phyloP scores from a whole-genome alignment of 2,113 vertebrate genomes.

The Solea solea region DNA sequence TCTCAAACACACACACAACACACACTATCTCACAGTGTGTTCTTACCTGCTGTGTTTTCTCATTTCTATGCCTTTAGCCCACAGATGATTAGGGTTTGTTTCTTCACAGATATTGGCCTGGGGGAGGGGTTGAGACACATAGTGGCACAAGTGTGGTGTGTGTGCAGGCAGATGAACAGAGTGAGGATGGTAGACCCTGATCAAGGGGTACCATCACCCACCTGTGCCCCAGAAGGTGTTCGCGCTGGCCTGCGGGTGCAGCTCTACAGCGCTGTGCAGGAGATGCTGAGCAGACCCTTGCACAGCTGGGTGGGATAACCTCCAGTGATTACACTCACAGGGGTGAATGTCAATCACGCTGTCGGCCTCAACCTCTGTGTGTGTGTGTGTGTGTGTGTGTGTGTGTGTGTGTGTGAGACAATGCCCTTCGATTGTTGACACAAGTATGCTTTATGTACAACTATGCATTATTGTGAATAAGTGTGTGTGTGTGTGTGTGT shows the following conservation, averaged over 20 bases:
- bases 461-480: conserved; percentile 27
- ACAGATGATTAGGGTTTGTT: conserved; percentile 4
- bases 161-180: conserved; percentile 66
- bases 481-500: conserved; percentile 10
- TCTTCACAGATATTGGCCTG: conserved; percentile 18
- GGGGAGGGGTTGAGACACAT: conserved; percentile 70
- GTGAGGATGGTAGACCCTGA: conserved; percentile 69
- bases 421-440: conserved; percentile 86
- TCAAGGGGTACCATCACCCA: conserved; percentile 87
- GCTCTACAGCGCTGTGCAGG: conserved; percentile 73
- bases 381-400: conserved; percentile 70
- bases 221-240: conserved; percentile 84
- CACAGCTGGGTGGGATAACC: conserved; percentile 92
- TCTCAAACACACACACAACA: neutral
- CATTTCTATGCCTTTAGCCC: neutral
- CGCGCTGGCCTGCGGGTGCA: conserved; percentile 74
- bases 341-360: conserved; percentile 90
- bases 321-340: conserved; percentile 87
- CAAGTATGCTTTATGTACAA: conserved; percentile 71
- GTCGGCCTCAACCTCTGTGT: conserved; percentile 32
- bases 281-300: conserved; percentile 82
- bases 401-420: conserved; percentile 85
- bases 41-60: conserved; percentile 8
- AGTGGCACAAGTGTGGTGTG: conserved; percentile 57
- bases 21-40: neutral